These are phyloP conservation scores for Drosophila paracracens DNA, from an alignment of 2,888 invertebrate genomes.

Conservation along the genomic window DNA sequence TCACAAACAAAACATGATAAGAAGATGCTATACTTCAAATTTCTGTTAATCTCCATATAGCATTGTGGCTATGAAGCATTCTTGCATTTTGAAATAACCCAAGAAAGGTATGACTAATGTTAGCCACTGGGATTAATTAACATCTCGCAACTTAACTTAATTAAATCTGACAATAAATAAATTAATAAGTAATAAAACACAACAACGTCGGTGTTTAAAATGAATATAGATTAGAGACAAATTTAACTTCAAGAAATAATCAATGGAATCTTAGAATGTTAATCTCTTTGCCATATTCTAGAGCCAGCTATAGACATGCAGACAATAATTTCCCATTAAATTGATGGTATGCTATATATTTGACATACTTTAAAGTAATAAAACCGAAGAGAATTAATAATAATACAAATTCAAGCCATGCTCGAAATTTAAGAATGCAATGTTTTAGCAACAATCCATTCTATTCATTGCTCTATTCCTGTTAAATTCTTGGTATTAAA, in stretches of 20 bases:
- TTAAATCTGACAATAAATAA: neutral
- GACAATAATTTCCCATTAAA: neutral
- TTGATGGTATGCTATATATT: neutral
- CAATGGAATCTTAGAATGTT: neutral
- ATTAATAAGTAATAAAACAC: neutral
- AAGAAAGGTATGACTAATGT: neutral
- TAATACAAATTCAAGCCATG: neutral
- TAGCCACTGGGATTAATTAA: neutral
- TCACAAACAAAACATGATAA: neutral
- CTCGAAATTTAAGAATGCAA: neutral
- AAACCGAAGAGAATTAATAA: neutral
- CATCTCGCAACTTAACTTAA: neutral
- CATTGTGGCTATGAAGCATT: neutral
- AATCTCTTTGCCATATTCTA: neutral
- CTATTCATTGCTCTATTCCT: neutral
- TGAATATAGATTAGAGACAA: neutral
- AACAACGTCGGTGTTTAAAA: neutral
- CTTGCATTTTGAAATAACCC: neutral
- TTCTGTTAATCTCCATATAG: neutral
- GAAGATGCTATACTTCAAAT: neutral
- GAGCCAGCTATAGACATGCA: neutral
- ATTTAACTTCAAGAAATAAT: neutral
- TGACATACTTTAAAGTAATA: neutral
- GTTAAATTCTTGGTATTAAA: neutral
- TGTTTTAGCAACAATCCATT: neutral